A percentile compares a stretch with the other conserved stretches of the same genome.
Conservation (phyloP, 2,888 invertebrate genomes). For the Pocota personata region DNA sequence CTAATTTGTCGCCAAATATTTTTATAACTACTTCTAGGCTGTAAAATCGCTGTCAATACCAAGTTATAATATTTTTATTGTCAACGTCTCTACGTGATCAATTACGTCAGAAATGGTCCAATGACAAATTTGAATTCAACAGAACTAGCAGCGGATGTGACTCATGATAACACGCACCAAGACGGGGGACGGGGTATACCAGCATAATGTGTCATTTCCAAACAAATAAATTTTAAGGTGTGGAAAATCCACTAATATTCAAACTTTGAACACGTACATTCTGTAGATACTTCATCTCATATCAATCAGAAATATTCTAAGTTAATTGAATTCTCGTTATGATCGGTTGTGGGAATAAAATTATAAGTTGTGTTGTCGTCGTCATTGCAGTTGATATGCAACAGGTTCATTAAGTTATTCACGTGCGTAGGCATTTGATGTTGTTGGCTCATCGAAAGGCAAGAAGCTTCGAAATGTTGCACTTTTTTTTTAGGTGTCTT, state of each 20-base stretch:
- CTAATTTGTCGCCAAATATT: background rate
- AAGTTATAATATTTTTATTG: background rate
- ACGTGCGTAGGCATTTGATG: slow-evolving; percentile 23
- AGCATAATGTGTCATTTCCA: background rate
- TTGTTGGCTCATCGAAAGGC: slow-evolving; percentile 3
- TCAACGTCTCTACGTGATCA: background rate
- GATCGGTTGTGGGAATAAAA: slow-evolving; percentile 14
- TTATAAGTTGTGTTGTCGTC: background rate
- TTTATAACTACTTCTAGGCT: slow-evolving; percentile 5
- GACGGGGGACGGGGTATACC: background rate
- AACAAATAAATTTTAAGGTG: slow-evolving; percentile 30
- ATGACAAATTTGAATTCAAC: slow-evolving; percentile 24
- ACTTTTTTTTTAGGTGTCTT: background rate
- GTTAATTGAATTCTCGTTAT: slow-evolving; percentile 20
- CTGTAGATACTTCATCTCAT: slow-evolving; percentile 10
- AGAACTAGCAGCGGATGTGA: slow-evolving; percentile 28
- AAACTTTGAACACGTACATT: background rate
- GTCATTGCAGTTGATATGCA: background rate
- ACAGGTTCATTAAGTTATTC: slow-evolving; percentile 12
- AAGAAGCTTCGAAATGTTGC: slow-evolving; percentile 18
- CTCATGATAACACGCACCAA: background rate
- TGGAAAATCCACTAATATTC: slow-evolving; percentile 27
- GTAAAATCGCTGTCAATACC: background rate
- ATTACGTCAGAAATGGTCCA: slow-evolving; percentile 18
- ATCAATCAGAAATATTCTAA: slow-evolving; percentile 34